Base-by-base conservation (phyloP, 1,140 invertebrate genomes). In the Plutomurus gul region DNA sequence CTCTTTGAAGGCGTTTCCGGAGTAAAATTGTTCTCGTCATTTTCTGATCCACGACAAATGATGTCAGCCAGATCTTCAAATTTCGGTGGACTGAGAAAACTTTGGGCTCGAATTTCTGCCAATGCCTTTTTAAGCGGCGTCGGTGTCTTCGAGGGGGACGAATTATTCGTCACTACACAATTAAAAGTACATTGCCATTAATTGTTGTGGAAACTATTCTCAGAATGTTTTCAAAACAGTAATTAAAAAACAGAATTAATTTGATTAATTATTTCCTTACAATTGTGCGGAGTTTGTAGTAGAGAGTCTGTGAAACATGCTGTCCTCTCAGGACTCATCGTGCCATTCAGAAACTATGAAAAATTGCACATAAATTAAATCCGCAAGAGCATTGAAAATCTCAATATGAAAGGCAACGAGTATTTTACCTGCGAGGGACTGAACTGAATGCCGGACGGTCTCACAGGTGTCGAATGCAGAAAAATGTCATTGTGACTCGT, bases 41-140 rank as follows among this genome's bases (percentile, higher is more conserved):
- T 40, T 0, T 30, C 20, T 43, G 39, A 39, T 6, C 25, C 27
- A 20, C 39, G 30, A 22, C 46, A 79, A 36, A 82, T 73, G n/a
- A 84, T 84, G 51, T 82, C 81, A 6, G 78, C 81, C 36, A 84
- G 51, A 46, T 82, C 81, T 56, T 84, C 81, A 11, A 82, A 22
- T 46, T 81, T 80, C 0, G 75, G 70, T 3, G 81, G 81, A 33
- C 76, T 77, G 2, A 77, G 56, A 46, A 82, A 77, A 22, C 47
- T 71, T 22, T 78, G 78, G 8, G 60, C 39, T 46, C 81, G 78
- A 8, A 83, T 77, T 6, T 83, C 76, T 11, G 75, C 78, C 36
- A 83, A 79, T 6, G 81, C 79, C 36, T 77, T 76, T 46, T 82
- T 84, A 13, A 84, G 22, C 7, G 83, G 70, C 18, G 70, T 72